Base-by-base conservation (phyloP, 2,113 vertebrate genomes). In the Tupaia tana region DNA sequence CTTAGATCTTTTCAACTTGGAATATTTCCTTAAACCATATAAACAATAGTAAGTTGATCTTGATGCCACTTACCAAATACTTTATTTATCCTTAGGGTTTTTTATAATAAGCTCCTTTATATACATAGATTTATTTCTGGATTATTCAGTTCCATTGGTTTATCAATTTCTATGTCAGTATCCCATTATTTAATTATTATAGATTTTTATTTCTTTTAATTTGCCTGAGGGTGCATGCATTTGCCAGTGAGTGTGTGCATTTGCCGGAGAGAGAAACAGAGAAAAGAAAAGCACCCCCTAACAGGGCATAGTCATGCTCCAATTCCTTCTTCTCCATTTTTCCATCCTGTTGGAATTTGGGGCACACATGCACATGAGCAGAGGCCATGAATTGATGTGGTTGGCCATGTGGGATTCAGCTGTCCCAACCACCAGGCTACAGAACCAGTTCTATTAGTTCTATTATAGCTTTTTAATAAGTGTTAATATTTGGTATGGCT, bases 1-100 rank as follows among this genome's bases (percentile, higher is more conserved):
- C 43, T 43, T 43, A 78, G n/a, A 77, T 83, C 43, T 91, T 64
- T 66, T 64, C 59, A 34, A 73, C 79, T 58, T 79, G 70, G 54
- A 86, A 61, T 22, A 43, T 81, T 93, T 82, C 27, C 43, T 43
- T 43, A 43, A 43, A 43, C 43, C 43, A 43, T 43, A 43, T 43
- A 43, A 43, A n/a, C 81, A 71, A 82, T n/a, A 93, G 59, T 95
- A 77, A 91, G 58, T 18, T 77, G 12, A 81, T 61, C 14, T 86
- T 86, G 64, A 66, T 73, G 22, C 13, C 14, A 27, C 52, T 90
- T 70, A 63, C 16, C n/a, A 95, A 43, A 75, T 75, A 90, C 82
- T 87, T 52, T 15, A 90, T 16, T 91, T 89, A 79, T 78, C 70
- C 20, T 59, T 12, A 18, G 52, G 20, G 13, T 59, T 74, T 93